Conservation (phyloP, 30 jellyfish, hydroid and myxozoan species). For the Hydractinia echinata region DNA sequence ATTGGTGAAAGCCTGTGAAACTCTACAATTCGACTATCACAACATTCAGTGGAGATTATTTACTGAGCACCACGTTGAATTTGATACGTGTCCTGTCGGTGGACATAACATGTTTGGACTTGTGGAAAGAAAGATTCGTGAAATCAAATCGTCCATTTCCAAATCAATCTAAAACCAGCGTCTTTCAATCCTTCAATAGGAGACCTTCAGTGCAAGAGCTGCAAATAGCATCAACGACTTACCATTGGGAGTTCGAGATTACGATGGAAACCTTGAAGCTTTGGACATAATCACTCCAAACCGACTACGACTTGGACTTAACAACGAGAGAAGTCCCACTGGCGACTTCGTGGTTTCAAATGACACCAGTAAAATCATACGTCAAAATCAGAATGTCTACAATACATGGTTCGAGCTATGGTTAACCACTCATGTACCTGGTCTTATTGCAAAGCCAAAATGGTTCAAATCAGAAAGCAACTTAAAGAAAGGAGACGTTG, state of each 20-base stretch:
- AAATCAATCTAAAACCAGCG: not conserved
- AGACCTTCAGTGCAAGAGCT: not conserved
- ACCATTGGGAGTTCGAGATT: not conserved
- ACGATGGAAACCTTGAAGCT: conserved; percentile 20
- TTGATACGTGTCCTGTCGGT: conserved; percentile 23
- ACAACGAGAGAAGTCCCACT: conserved; percentile 5
- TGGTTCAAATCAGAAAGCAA: too few relatives aligned
- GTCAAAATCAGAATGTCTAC: not conserved
- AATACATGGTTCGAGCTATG: too few relatives aligned
- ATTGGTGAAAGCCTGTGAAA: not conserved
- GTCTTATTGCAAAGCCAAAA: too few relatives aligned
- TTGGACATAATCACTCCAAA: conserved; percentile 18
- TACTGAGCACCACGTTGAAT: conserved; percentile 4
- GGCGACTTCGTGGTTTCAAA: not conserved
- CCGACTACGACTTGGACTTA: conserved; percentile 16
- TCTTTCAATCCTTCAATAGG: conserved; percentile 25
- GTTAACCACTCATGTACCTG: too few relatives aligned
- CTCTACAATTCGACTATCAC: not conserved
- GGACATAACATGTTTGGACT: conserved; percentile 24
- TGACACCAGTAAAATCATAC: not conserved
- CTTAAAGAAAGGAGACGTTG: too few relatives aligned
- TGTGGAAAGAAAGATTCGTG: conserved; percentile 23
- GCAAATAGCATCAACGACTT: not conserved
- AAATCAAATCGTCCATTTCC: conserved; percentile 2
- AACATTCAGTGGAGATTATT: not conserved